Evolutionary conservation across 2,888 invertebrate species (phyloP).

Genomic region (Platynereis dumerilii): DNA sequence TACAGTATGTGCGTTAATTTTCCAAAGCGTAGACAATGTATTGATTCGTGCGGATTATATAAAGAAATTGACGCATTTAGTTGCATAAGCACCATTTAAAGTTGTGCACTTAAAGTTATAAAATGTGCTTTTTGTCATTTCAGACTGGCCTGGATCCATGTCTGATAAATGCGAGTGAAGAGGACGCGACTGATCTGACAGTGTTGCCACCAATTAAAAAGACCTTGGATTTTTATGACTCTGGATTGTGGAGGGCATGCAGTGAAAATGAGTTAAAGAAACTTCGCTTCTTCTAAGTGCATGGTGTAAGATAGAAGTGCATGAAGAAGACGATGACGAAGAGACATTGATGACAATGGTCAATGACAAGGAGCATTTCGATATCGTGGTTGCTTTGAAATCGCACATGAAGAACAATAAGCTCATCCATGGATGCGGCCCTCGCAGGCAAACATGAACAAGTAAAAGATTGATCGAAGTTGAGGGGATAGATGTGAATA

Average conservation of each 20-base stretch:
- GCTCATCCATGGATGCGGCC: neutral
- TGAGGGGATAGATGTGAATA: neutral
- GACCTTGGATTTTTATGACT: neutral
- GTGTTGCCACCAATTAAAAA: neutral
- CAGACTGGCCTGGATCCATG: constrained; percentile 1
- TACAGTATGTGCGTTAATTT: too few relatives aligned
- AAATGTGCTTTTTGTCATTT: neutral
- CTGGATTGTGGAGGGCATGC: neutral
- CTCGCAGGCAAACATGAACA: neutral
- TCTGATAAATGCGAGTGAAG: neutral
- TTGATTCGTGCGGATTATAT: too few relatives aligned
- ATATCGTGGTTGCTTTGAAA: neutral
- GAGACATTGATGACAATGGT: neutral
- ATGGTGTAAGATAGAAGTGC: neutral
- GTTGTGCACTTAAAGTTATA: too few relatives aligned
- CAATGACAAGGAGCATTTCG: neutral
- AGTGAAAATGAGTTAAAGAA: neutral
- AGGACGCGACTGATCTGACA: neutral
- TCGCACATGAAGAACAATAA: neutral
- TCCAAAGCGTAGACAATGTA: too few relatives aligned
- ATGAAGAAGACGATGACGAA: neutral
- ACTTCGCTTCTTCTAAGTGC: neutral
- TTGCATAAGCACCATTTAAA: too few relatives aligned
- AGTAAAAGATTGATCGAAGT: neutral
- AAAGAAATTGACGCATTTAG: too few relatives aligned